Conservation (phyloP, 2,797 vertebrate genomes). For the Myotis planiceps region DNA sequence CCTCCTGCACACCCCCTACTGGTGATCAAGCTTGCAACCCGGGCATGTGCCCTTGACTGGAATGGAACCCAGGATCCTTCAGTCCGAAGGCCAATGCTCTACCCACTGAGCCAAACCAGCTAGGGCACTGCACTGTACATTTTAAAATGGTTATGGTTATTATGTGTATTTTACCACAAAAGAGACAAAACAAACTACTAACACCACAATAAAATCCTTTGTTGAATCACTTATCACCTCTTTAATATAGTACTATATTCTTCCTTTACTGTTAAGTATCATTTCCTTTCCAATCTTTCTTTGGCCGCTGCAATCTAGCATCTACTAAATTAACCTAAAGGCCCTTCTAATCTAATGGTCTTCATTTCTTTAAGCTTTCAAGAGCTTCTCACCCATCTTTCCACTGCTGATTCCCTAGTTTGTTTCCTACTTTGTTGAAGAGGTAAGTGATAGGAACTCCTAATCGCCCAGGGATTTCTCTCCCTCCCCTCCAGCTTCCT, state of each 20-base stretch:
- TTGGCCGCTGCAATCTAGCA: not conserved
- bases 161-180: not conserved
- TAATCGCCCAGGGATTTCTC: not conserved
- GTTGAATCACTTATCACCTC: not conserved
- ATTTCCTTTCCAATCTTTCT: constrained; percentile 24
- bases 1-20: too few relatives aligned
- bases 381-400: not conserved
- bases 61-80: too few relatives aligned
- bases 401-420: not conserved
- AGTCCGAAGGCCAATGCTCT: too few relatives aligned
- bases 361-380: not conserved
- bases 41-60: too few relatives aligned
- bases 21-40: too few relatives aligned
- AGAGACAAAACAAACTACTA: not conserved
- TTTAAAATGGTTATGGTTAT: not conserved
- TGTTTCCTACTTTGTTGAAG: not conserved
- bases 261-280: not conserved
- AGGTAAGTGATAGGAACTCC: not conserved
- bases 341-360: not conserved
- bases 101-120: too few relatives aligned
- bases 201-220: not conserved
- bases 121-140: not conserved
- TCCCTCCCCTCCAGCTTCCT: too few relatives aligned
- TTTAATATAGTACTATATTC: not conserved
- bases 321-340: constrained; percentile 3